These are phyloP conservation scores for Myanophis thanlyinensis DNA, from an alignment of 2,113 vertebrate genomes.

Conservation along the genomic window DNA sequence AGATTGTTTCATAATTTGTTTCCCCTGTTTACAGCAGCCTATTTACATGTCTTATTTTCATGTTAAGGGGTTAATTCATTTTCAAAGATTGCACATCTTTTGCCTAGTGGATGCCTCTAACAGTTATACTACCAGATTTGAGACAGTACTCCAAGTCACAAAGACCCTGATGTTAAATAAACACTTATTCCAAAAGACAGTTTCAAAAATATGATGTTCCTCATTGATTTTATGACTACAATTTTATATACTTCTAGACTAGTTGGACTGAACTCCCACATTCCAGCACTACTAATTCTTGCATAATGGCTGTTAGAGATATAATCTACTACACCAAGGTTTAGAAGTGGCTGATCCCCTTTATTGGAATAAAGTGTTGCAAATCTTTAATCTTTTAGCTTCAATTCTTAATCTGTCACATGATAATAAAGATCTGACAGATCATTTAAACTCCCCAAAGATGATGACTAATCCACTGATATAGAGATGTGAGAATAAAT, in stretches of 20 bases:
- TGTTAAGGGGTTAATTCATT: not conserved
- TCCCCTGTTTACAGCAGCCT: too few species aligned
- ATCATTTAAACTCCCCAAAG: conserved; percentile 34
- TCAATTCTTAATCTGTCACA: conserved; percentile 42
- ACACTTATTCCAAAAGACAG: not conserved
- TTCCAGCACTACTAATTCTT: conserved; percentile 9
- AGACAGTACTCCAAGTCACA: not conserved
- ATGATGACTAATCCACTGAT: conserved; percentile 49
- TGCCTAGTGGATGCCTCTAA: not conserved
- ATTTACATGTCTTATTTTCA: not conserved
- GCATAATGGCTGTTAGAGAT: conserved; percentile 3
- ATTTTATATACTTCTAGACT: not conserved
- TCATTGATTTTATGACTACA: not conserved
- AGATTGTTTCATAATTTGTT: not conserved
- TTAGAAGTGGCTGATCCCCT: not conserved
- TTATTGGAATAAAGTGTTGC: conserved; percentile 18
- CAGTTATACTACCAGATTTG: not conserved
- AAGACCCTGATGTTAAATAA: not conserved
- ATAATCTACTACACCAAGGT: conserved; percentile 13
- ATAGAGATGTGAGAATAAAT: conserved; percentile 18
- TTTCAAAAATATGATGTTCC: not conserved
- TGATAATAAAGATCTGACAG: conserved; percentile 8
- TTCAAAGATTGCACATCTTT: not conserved
- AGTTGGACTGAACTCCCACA: not conserved
- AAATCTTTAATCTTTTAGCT: conserved; percentile 33